Percentiles rank a stretch among this genome's conserved stretches.
phyloP scores from a whole-genome alignment of 2,113 vertebrate species.

The Camelus dromedarius region DNA sequence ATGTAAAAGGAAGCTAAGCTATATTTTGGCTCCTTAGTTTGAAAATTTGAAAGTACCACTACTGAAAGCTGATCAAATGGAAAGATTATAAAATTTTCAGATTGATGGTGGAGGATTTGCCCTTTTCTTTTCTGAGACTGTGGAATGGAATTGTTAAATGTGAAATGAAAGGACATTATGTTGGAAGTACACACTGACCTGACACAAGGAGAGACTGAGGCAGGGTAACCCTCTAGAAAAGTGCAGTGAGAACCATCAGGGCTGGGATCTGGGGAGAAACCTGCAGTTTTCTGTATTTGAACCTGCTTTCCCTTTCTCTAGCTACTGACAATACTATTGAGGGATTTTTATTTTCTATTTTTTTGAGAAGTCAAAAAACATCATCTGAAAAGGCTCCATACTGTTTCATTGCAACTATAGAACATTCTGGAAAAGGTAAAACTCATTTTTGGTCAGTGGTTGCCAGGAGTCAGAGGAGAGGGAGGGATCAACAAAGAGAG shows the following conservation, averaged over 20 bases:
- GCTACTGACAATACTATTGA: neutral
- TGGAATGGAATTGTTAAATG: neutral
- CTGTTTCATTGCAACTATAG: too few species aligned
- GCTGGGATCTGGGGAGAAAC: neutral
- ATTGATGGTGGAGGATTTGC: neutral
- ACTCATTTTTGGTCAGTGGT: neutral
- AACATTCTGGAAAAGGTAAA: neutral
- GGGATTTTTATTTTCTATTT: neutral
- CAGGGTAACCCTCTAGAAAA: neutral
- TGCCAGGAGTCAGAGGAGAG: neutral
- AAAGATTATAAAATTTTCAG: neutral
- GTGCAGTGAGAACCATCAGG: neutral
- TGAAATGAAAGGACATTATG: accelerated
- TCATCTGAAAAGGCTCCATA: neutral
- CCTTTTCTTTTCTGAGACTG: neutral
- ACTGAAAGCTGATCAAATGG: neutral
- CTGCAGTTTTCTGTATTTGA: neutral
- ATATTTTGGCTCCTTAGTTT: neutral
- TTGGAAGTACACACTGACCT: neutral
- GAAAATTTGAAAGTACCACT: neutral
- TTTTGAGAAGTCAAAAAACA: neutral
- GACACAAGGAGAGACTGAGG: neutral
- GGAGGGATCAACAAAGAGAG: accelerated
- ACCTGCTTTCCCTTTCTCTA: neutral
- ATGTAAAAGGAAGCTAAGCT: neutral